These are phyloP conservation scores for Lasioglossum morio DNA, from an alignment of 2,888 invertebrate genomes.

Conservation along the genomic window DNA sequence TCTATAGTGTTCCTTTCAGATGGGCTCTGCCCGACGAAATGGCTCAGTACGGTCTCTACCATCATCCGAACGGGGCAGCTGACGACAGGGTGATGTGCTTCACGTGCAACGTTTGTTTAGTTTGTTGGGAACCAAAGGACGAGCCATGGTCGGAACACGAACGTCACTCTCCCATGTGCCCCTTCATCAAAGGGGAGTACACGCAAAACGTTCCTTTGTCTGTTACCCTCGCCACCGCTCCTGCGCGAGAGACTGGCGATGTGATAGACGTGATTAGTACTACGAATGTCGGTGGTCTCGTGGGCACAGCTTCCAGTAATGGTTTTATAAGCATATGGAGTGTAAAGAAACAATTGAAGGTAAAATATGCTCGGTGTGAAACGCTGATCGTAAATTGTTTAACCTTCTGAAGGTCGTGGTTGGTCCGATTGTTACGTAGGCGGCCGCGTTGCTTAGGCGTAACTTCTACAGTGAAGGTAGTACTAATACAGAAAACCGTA, in stretches of 20 bases:
- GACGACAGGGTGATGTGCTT: slow-evolving; percentile 99
- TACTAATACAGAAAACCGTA: too few species aligned
- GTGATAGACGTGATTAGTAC: slow-evolving; percentile 80
- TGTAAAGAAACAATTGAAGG: slow-evolving; percentile 90
- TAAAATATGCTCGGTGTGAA: slow-evolving; percentile 67
- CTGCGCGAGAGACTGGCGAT: slow-evolving; percentile 83
- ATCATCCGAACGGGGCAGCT: slow-evolving; percentile 95
- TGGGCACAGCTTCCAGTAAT: slow-evolving; percentile 85
- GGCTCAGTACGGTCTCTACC: slow-evolving; percentile 99
- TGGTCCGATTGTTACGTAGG: neutral
- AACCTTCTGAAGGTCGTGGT: neutral
- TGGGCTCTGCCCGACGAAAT: slow-evolving; percentile 98
- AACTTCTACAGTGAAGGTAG: too few species aligned
- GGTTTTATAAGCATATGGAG: slow-evolving; percentile 92
- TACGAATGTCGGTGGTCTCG: slow-evolving; percentile 82
- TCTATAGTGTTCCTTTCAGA: slow-evolving; percentile 84
- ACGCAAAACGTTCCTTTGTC: slow-evolving; percentile 97
- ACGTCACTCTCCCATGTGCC: slow-evolving; percentile 96
- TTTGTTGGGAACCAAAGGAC: slow-evolving; percentile 98
- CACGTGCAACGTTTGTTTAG: slow-evolving; percentile 96
- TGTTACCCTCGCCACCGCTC: slow-evolving; percentile 85
- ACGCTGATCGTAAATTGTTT: neutral
- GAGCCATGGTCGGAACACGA: slow-evolving; percentile 99
- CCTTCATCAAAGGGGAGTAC: slow-evolving; percentile 97
- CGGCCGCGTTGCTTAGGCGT: too few species aligned